These are phyloP conservation scores for Perccottus glenii DNA, from an alignment of 2,113 vertebrate genomes.

Conservation along the genomic window DNA sequence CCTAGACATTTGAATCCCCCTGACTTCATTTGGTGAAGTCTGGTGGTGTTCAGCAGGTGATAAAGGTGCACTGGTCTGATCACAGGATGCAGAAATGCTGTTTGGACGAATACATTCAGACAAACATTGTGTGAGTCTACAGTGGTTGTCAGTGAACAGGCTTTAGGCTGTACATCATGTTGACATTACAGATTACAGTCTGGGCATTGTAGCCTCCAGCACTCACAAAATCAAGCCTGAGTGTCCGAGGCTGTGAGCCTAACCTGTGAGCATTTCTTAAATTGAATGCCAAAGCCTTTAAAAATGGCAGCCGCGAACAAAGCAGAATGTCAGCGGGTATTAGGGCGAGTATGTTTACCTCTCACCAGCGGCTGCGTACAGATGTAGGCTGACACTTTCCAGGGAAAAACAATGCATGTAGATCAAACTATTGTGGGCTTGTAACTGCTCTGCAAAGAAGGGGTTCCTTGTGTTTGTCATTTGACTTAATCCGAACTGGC, in stretches of 20 bases:
- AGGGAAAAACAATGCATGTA: conserved; percentile 2
- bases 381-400: background rate
- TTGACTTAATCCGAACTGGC: too few relatives aligned
- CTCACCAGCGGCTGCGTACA: background rate
- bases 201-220: conserved; percentile 18
- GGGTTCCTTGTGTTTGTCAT: too few relatives aligned
- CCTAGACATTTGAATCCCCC: conserved; percentile 25
- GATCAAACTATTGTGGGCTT: background rate
- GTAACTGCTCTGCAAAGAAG: background rate
- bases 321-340: conserved; percentile 1
- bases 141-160: conserved; percentile 46
- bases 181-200: conserved; percentile 57
- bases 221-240: conserved; percentile 13
- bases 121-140: conserved; percentile 47
- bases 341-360: background rate
- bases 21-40: conserved; percentile 23
- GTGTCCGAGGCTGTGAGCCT: conserved; percentile 32
- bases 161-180: conserved; percentile 56
- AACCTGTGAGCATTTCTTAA: conserved; percentile 20
- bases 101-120: conserved; percentile 44
- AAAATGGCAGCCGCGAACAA: conserved; percentile 10
- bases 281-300: conserved; percentile 33
- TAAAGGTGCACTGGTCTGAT: conserved; percentile 33
- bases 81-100: conserved; percentile 32
- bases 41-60: conserved; percentile 14